Base-by-base conservation (phyloP, 2,888 invertebrate genomes). In the Andrena bucephala region DNA sequence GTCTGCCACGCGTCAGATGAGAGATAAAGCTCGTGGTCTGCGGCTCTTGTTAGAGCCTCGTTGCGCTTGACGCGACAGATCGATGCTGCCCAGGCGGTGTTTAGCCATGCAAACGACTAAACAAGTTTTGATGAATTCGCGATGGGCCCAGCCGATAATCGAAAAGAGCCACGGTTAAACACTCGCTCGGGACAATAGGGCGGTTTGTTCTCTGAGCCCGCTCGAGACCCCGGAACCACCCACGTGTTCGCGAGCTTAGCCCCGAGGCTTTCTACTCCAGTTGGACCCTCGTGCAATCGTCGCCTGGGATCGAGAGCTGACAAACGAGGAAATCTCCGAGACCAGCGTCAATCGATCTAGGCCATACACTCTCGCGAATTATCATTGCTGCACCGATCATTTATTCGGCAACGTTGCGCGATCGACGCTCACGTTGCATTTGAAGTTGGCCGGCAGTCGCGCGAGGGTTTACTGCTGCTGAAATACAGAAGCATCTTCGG, bases 291-390 rank as follows among this genome's bases (percentile, higher is more conserved):
- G 77, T 33, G 75, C 79, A 75, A 84, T 65, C 77, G 74, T 80
- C 77, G 67, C 63, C 36, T 74, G 52, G 80, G 33, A 80, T 86
- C 71, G 27, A 80, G 85, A 33, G 48, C 66, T 63, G 75, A 71
- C 80, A 81, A 86, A 86, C 76, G 78, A 81, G 81, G 74, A 81
- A 83, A 83, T 60, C 74, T 36, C 57, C 8, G 59, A 36, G 67
- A 67, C 24, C 54, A 8, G 29, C 36, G 27, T 31, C 57, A 8
- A 73, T 78, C 66, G 59, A 42, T 54, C 31, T 20, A 24, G 83
- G 71, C 71, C 73, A 66, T 83, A 78, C 74, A 72, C 63, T 78
- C 16, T 59, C 29, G 2, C 24, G 52, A 52, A 67, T 54, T 67
- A 60, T 52, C 29, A 63, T 74, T 62, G 48, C 20, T 5, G 31